phyloP scores from a whole-genome alignment of 2,113 vertebrate species.

The Apodemus sylvaticus region DNA sequence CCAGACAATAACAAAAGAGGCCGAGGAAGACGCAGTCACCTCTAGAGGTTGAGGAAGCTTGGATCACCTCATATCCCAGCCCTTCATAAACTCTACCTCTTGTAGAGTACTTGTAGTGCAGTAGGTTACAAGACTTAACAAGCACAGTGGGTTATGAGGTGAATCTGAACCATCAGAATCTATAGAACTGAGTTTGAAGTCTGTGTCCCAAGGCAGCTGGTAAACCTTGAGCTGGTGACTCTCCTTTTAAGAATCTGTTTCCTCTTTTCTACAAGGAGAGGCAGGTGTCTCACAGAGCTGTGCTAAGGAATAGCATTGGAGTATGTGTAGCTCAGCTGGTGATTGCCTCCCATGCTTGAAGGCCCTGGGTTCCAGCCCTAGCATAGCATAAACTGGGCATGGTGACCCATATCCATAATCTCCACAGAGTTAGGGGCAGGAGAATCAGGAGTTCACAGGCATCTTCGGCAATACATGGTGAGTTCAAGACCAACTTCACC shows the following conservation, averaged over 20 bases:
- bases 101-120: too few relatives aligned
- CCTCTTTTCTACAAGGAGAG: neutral
- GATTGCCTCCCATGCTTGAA: neutral
- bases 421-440: neutral
- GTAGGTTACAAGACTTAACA: neutral
- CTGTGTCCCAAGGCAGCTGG: neutral
- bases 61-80: neutral
- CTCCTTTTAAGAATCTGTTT: neutral
- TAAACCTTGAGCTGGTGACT: neutral
- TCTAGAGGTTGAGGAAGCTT: neutral
- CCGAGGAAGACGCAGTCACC: rapidly evolving
- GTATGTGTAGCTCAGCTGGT: neutral
- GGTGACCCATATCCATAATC: neutral
- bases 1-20: neutral
- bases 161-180: neutral
- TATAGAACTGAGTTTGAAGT: neutral
- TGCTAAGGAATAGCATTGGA: neutral
- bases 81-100: neutral
- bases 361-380: neutral
- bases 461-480: neutral
- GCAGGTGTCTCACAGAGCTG: neutral
- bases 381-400: neutral
- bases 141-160: too few relatives aligned
- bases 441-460: neutral
- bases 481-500: neutral